These are phyloP conservation scores for Gymnodraco acuticeps DNA, from an alignment of 2,797 vertebrate genomes.

Conservation along the genomic window DNA sequence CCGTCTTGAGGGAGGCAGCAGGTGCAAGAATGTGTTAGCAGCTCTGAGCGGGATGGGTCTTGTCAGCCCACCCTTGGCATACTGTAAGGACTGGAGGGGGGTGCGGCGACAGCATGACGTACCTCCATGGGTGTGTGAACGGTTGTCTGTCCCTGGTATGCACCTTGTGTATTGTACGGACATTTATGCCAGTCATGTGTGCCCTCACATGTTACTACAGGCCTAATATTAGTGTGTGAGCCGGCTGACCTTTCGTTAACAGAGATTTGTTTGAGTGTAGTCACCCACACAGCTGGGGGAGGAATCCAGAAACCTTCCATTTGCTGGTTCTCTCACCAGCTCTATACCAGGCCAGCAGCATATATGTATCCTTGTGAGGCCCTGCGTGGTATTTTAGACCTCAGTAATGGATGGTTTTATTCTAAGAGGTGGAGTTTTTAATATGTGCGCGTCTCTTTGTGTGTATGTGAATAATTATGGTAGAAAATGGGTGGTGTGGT, in stretches of 20 bases:
- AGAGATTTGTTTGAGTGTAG: constrained; percentile 39
- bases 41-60: constrained; percentile 68
- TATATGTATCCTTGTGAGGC: constrained; percentile 58
- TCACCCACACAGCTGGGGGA: constrained; percentile 61
- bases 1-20: constrained; percentile 72
- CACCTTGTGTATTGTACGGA: constrained; percentile 16
- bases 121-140: constrained; percentile 37
- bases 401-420: constrained; percentile 75
- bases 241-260: constrained; percentile 53
- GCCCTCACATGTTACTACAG: constrained; percentile 34
- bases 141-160: constrained; percentile 33
- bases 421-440: constrained; percentile 65
- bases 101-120: constrained; percentile 23
- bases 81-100: constrained; percentile 15
- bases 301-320: constrained; percentile 63
- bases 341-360: constrained; percentile 57
- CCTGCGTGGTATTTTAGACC: constrained; percentile 76
- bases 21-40: constrained; percentile 78
- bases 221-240: constrained; percentile 36
- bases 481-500: constrained; percentile 56
- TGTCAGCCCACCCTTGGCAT: constrained; percentile 72
- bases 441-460: constrained; percentile 40
- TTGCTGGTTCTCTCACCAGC: constrained; percentile 59
- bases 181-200: constrained; percentile 39
- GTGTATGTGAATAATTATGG: constrained; percentile 67